Base-by-base conservation (phyloP, 2,888 invertebrate species). In the Colostygia pectinataria region DNA sequence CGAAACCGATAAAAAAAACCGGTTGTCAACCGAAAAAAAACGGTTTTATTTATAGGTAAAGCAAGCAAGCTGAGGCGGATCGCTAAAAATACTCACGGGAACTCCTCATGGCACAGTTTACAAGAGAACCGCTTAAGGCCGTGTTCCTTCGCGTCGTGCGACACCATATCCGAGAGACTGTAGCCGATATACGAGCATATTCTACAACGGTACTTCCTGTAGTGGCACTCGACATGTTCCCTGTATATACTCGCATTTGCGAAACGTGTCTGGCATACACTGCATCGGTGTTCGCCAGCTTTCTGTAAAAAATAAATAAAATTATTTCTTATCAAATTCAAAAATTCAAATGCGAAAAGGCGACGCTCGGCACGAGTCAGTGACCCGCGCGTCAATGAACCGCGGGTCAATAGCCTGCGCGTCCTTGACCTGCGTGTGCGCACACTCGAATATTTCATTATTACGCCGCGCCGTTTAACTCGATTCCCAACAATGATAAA, bases 31-130 rank as follows among this genome's bases (percentile, higher is more conserved):
- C n/a, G n/a, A n/a, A 15, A 15, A 15, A 15, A 15, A 15, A 15
- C 15, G n/a, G n/a, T n/a, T n/a, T n/a, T n/a, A n/a, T n/a, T n/a
- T n/a, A n/a, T n/a, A n/a, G n/a, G n/a, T n/a, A n/a, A n/a, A n/a
- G n/a, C n/a, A n/a, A n/a, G n/a, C n/a, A n/a, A n/a, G n/a, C n/a
- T n/a, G n/a, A n/a, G n/a, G n/a, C n/a, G n/a, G n/a, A n/a, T n/a
- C n/a, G n/a, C n/a, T n/a, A n/a, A n/a, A 9, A 4, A 10, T 39
- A 52, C 52, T 52, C 24, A 52, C 51, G 51, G 37, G 1, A 52
- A 52, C 4, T 52, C 37, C 18, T 52, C 41, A 6, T 32, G 10
- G 9, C 51, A 52, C n/a, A 37, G 27, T 13, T 42, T 41, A 10
- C 51, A 52, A 0, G 37, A 12, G 14, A 52, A 52, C 4, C 51